Base-by-base conservation (phyloP, 1,140 invertebrate species). In the Drosophila arizonae region DNA sequence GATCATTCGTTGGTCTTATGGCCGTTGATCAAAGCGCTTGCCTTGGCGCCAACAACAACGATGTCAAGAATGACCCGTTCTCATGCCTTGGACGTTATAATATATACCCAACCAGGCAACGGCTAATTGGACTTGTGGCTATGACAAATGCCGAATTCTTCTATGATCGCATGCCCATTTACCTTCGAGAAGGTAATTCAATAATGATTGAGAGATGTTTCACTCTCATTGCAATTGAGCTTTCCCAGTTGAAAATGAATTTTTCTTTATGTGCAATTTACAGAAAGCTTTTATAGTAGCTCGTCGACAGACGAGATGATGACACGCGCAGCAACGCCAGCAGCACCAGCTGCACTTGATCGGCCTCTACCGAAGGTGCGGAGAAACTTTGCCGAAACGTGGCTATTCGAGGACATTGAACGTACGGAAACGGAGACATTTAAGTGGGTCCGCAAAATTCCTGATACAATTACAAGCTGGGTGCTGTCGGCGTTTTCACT, bases 391-490 rank as follows among this genome's bases (percentile, higher is more conserved):
- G 77, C 77, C 0, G 90, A 91, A 15, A 91, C 90, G 1, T 91
- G 90, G 90, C 75, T 91, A 13, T 91, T 90, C n/a, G 90, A 74
- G 6, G 78, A 91, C 45, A 90, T 91, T 51, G 87, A 90, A 54
- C 70, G 74, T 28, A 91, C 90, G 0, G 50, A 73, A 13, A 45
- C 65, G 4, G 86, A 80, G 50, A 67, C 79, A 1, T 81, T 90
- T n/a, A 93, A 93, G 63, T 93, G 92, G 66, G 74, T 79, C 0
- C 77, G 88, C 21, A 91, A 76, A 17, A 95, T 97, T 33, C 98
- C 98, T 1, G 95, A 97, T 73, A 96, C 96, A 0, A 97, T 99
- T 21, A 98, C 97, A 3, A 97, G 96, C 5, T 99, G 98, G 97
- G 93, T 97, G 15, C 93, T 99, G 0, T 96, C 96, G 33, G 98